Base-by-base conservation (phyloP, 2,113 vertebrate genomes). In the Nymphicus hollandicus region DNA sequence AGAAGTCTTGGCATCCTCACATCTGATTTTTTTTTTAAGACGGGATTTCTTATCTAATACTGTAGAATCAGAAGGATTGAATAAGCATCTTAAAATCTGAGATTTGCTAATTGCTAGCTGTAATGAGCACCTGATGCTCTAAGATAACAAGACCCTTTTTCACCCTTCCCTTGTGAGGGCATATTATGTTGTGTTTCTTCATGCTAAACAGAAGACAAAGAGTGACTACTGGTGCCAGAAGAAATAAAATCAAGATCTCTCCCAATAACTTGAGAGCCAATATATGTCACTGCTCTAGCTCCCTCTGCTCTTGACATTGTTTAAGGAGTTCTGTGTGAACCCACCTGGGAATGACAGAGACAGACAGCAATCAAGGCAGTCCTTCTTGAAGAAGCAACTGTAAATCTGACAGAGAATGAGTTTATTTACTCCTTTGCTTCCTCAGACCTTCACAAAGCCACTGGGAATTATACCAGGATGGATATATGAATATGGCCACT, bases 211-310 rank as follows among this genome's bases (percentile, higher is more conserved):
- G 60, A 60, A 90, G 77, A 82, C 22, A 46, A 64, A 73, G 24
- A 86, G n/a, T 81, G 47, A 78, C 82, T 83, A 43, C 64, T 68
- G 28, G 29, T 79, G 77, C 83, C 89, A 94, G 74, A 69, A 69
- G 44, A 96, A 95, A 93, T 95, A 89, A 94, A 97, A 95, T 95
- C 91, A 96, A 95, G 82, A 84, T 86, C 72, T 93, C 43, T 88
- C 35, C 39, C 88, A 92, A 71, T 94, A 94, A 93, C 52, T 52
- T 46, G 90, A 92, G 47, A 93, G 73, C 33, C 82, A 93, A 86
- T 92, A 86, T 86, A 81, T 94, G 80, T 93, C 86, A 81, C 52
- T 91, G 69, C 24, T 80, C 18, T 41, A 78, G 55, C 47, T 96
- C 65, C 72, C 64, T 86, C 50, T 55, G 35, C 90, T 91, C 80